Conservation (phyloP, 2,113 vertebrate species). For the Mesoclemmys tuberculata region DNA sequence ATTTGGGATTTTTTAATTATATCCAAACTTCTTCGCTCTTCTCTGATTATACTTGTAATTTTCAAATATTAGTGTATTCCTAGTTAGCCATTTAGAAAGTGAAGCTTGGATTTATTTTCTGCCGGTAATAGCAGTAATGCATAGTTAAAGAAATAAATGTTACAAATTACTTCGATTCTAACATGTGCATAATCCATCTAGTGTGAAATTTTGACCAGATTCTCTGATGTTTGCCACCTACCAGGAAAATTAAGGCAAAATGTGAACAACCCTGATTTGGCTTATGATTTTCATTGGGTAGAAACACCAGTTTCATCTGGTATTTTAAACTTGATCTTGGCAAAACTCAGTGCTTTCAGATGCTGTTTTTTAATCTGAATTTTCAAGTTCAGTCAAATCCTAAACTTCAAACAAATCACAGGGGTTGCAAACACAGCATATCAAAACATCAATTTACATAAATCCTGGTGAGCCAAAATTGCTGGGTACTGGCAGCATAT, state of each 20-base stretch:
- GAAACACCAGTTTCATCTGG: background rate
- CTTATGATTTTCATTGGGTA: background rate
- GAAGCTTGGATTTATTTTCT: background rate
- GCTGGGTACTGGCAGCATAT: no score
- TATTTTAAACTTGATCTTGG: background rate
- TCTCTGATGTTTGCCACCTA: background rate
- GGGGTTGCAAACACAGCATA: rapidly evolving
- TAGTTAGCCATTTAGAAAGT: background rate
- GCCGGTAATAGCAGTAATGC: background rate
- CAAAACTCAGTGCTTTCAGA: background rate
- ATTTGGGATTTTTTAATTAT: background rate
- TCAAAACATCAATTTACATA: background rate
- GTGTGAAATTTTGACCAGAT: background rate
- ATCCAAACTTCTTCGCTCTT: background rate
- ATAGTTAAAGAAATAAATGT: background rate
- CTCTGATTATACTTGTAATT: background rate
- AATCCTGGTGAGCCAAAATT: background rate
- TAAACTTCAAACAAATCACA: background rate
- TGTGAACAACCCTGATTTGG: background rate
- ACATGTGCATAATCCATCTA: background rate
- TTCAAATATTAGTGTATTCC: background rate
- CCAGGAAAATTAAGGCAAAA: background rate
- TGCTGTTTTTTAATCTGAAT: background rate
- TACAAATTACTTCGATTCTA: background rate
- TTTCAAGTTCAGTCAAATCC: background rate